Conservation (phyloP, 2,888 invertebrate genomes). For the Ormyrus thymus region DNA sequence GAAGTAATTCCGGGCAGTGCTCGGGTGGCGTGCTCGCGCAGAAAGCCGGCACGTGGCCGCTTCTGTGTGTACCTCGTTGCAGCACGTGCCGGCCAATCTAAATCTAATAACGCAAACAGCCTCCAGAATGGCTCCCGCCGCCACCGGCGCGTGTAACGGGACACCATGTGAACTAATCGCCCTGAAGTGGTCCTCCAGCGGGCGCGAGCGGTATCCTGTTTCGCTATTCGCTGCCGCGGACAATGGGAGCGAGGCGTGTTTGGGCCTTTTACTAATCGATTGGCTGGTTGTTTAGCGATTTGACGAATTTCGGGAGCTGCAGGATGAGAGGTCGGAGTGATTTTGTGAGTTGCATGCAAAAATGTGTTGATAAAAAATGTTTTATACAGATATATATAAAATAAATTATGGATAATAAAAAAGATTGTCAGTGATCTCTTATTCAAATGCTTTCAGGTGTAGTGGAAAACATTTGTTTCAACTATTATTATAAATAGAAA, state of each 20-base stretch:
- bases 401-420: no score
- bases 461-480: no score
- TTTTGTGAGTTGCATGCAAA: no score
- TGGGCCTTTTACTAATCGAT: slow-evolving; percentile 39
- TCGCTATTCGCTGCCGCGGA: not conserved
- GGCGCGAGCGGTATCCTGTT: slow-evolving; percentile 28
- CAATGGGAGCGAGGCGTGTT: not conserved
- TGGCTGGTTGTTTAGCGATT: slow-evolving; percentile 12
- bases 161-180: slow-evolving; percentile 75
- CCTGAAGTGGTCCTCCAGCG: slow-evolving; percentile 67
- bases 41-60: slow-evolving; percentile 46
- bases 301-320: no score
- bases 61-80: not conserved
- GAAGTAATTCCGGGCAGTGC: slow-evolving; percentile 41
- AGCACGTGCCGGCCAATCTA: slow-evolving; percentile 71
- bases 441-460: no score
- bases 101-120: slow-evolving; percentile 74
- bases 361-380: no score
- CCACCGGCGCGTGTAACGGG: slow-evolving; percentile 63
- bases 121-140: slow-evolving; percentile 64
- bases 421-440: no score
- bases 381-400: no score
- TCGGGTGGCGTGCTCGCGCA: not conserved
- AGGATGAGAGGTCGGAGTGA: no score
- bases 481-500: no score